A percentile compares a stretch with the other conserved stretches of the same genome.
Evolutionary conservation across 37 sponge, comb jelly and placozoan genomes (phyloP).

Genomic region (Beroe ovata): DNA sequence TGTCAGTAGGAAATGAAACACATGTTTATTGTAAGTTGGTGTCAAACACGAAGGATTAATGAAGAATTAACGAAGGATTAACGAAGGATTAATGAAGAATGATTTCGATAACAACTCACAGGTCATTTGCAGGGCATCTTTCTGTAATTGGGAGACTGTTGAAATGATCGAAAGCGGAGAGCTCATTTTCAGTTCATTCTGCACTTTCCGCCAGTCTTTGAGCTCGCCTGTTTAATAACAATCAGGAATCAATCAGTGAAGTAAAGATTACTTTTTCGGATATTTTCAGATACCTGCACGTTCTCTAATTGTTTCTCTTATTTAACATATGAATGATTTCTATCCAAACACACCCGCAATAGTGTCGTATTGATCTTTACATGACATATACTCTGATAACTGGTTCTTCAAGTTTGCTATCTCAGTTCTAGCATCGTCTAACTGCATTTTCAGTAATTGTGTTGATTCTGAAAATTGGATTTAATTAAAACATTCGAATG

Average conservation of each 20-base stretch:
- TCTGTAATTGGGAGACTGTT: not conserved
- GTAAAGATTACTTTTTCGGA: too few relatives aligned
- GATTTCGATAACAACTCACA: constrained; percentile 9
- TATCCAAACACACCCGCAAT: too few relatives aligned
- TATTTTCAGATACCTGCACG: too few relatives aligned
- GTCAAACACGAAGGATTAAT: not conserved
- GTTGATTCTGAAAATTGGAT: not conserved
- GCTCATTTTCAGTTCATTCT: constrained; percentile 11
- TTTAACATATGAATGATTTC: too few relatives aligned
- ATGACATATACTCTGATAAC: not conserved
- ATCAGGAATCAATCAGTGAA: too few relatives aligned
- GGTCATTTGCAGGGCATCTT: constrained; percentile 26
- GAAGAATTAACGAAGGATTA: not conserved
- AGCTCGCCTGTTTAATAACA: constrained; percentile 2
- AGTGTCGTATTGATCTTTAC: constrained; percentile 29
- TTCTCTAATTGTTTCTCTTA: too few relatives aligned
- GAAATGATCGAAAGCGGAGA: not conserved
- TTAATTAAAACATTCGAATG: too few relatives aligned
- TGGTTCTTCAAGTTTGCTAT: constrained; percentile 18
- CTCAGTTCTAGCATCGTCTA: not conserved
- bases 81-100: not conserved
- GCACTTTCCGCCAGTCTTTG: constrained; percentile 20
- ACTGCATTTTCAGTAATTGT: constrained; percentile 20
- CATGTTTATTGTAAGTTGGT: too few relatives aligned
- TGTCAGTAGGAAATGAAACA: too few relatives aligned